Percentiles rank a stretch among this genome's conserved stretches.
Evolutionary conservation across 1,140 invertebrate genomes (phyloP).

Genomic region (Pseudomyrmex pallidus): DNA sequence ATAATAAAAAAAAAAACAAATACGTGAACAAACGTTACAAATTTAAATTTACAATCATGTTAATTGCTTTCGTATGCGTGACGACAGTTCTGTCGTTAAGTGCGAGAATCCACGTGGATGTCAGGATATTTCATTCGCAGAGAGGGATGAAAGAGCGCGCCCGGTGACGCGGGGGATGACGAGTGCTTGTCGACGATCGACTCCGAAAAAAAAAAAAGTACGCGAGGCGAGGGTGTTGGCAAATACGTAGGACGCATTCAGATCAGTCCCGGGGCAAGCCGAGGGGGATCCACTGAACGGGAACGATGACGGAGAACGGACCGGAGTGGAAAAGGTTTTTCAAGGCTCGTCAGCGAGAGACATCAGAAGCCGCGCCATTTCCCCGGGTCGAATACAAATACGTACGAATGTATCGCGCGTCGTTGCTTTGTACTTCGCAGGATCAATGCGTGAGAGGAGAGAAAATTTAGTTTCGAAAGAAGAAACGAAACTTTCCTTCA

Average conservation of each 20-base stretch:
- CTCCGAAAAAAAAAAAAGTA: conserved; percentile 46
- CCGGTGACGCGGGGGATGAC: conserved; percentile 35
- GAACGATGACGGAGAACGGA: conserved; percentile 47
- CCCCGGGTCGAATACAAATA: conserved; percentile 76
- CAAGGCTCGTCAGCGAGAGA: conserved; percentile 79
- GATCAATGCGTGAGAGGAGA: conserved; percentile 25
- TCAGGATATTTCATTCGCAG: conserved; percentile 65
- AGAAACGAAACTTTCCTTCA: not conserved
- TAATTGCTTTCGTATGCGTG: not conserved
- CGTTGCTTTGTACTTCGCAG: conserved; percentile 41
- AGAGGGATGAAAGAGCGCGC: conserved; percentile 63
- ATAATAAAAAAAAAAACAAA: not conserved
- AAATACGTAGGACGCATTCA: conserved; percentile 83
- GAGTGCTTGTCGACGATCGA: conserved; percentile 60
- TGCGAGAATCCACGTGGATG: conserved; percentile 11
- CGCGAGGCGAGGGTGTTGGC: conserved; percentile 61
- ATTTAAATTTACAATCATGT: conserved; percentile 24
- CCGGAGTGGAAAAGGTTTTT: conserved; percentile 66
- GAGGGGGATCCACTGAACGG: conserved; percentile 50
- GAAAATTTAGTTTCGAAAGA: conserved; percentile 37
- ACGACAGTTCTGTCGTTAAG: not conserved
- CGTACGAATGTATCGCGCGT: conserved; percentile 61
- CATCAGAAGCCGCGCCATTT: conserved; percentile 80
- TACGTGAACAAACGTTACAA: not conserved
- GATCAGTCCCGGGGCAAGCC: conserved; percentile 73